Conservation (phyloP, 2,888 invertebrate genomes). For the Zygogramma bicolorata region DNA sequence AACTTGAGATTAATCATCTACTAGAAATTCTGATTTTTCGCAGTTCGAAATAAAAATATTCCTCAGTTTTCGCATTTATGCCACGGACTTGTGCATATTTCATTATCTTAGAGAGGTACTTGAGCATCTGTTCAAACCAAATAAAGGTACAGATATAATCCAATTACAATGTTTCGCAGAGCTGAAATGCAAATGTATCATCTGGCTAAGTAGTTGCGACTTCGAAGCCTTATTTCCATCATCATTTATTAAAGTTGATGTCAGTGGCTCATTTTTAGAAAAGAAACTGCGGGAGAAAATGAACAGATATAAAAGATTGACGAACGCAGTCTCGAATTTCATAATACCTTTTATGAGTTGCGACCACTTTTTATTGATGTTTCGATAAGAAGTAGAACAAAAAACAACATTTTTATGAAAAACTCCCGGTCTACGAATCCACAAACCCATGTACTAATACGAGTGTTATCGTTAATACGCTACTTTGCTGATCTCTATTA, state of each 20-base stretch:
- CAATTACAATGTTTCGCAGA: conserved; percentile 58
- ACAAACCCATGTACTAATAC: too few species aligned
- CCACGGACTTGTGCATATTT: conserved; percentile 57
- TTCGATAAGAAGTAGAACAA: too few species aligned
- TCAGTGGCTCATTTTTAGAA: neutral
- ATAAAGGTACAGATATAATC: conserved; percentile 60
- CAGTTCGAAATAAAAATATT: too few species aligned
- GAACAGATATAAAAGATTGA: neutral
- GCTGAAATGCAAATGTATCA: conserved; percentile 57
- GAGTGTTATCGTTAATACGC: too few species aligned
- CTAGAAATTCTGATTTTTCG: too few species aligned
- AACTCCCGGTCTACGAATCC: too few species aligned
- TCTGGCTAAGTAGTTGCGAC: conserved; percentile 50
- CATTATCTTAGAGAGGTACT: conserved; percentile 58
- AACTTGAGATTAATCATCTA: too few species aligned
- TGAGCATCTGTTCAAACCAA: conserved; percentile 51
- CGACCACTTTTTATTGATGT: too few species aligned
- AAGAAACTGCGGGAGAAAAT: neutral
- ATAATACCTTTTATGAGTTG: too few species aligned
- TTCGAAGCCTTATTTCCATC: neutral
- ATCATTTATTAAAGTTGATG: neutral
- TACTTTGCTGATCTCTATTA: too few species aligned
- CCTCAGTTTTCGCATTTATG: conserved; percentile 50
- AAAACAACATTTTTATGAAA: too few species aligned
- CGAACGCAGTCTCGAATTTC: neutral